phyloP scores from a whole-genome alignment of 2,113 vertebrate genomes.

The Protomyctophum bolini region DNA sequence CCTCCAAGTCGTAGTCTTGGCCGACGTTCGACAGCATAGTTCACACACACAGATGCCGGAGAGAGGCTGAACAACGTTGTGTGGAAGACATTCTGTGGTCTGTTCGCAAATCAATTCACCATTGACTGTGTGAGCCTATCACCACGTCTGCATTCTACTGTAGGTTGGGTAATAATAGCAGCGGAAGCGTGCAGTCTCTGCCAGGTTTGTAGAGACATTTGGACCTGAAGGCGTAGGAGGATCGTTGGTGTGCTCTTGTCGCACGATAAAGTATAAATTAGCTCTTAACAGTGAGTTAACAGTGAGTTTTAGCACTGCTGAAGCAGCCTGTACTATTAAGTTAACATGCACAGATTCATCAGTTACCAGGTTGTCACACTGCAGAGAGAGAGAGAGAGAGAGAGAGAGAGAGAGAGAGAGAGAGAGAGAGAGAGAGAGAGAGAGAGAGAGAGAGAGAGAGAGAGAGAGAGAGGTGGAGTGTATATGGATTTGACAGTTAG shows the following conservation, averaged over 20 bases:
- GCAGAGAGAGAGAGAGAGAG: background rate
- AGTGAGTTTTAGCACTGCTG: too few species aligned
- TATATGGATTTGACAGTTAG: conserved; percentile 58
- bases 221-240: too few species aligned
- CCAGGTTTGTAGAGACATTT: too few species aligned
- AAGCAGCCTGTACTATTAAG: too few species aligned
- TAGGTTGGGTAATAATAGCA: too few species aligned
- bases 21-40: background rate
- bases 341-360: too few species aligned
- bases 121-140: background rate
- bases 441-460: conserved; percentile 15
- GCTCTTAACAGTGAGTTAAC: too few species aligned
- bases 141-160: too few species aligned
- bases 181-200: too few species aligned
- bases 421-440: background rate
- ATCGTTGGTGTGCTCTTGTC: background rate
- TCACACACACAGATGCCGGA: conserved; percentile 6
- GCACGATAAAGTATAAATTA: too few species aligned
- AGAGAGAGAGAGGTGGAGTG: conserved; percentile 29
- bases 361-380: background rate
- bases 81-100: background rate
- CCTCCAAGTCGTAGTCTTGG: background rate
- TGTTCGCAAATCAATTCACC: background rate
- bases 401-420: background rate
- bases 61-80: conserved; percentile 1